Base-by-base conservation (phyloP, 2,888 invertebrate species). In the Sphaeridia pumilis region DNA sequence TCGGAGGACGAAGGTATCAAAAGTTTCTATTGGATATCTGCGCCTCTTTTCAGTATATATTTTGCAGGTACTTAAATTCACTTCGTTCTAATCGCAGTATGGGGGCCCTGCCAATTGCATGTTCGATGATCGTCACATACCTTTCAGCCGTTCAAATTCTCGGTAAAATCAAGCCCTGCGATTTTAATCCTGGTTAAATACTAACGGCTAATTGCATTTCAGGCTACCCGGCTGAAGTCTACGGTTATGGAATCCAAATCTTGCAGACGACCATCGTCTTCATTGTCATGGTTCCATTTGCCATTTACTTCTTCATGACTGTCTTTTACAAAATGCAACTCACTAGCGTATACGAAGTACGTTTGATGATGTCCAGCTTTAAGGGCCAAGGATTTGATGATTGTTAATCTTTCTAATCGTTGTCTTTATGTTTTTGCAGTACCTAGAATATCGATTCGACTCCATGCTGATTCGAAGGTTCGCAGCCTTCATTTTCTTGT, bases 181-280 rank as follows among this genome's bases (percentile, higher is more conserved):
- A 46, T 17, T n/a, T 38, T 38, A 38, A 38, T 7, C 25, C 7
- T n/a, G 5, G 20, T 38, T 12, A 5, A 38, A 12, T 12, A 12
- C 17, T n/a, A 38, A 38, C 7, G 10, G 17, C 17, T 38, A 12
- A 12, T 7, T 31, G 7, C 12, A 31, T 12, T 42, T 43, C 26
- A 63, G 64, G 64, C 1, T 61, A 61, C 28, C 64, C 64, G 0
- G 61, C 61, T 1, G 64, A 64, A 54, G 56, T 64, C 0, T 63
- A 63, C 17, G 54, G 50, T 4, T 54, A 59, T 49, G 64, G 64
- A 34, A 56, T 56, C 14, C 61, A 61, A 46, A 60, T 64, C 17
- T 64, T 60, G 22, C 56, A 54, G 54, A 58, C 48, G 35, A 55
- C 59, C 3, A 46, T 64, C 2, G 49, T 49, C 14, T 55, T 52